phyloP scores from a whole-genome alignment of 2,888 invertebrate genomes.

The Strigamia transsilvanica region DNA sequence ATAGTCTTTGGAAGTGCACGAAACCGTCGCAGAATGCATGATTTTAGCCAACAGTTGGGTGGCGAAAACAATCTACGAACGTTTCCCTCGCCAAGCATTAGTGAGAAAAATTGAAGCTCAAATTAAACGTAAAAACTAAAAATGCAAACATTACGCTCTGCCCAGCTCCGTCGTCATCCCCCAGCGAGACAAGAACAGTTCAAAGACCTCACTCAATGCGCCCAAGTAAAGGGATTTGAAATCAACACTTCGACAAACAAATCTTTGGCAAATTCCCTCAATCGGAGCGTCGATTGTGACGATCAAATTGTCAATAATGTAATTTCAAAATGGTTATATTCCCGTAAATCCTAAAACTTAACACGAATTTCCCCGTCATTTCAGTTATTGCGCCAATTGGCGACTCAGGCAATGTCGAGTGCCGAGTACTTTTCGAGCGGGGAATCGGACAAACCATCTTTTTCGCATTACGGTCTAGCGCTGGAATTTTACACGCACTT shows the following conservation, averaged over 20 bases:
- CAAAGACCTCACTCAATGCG: conserved; percentile 61
- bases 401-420: conserved; percentile 64
- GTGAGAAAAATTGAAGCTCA: conserved; percentile 54
- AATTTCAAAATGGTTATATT: no score
- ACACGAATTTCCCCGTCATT: conserved; percentile 37
- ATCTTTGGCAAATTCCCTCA: conserved; percentile 62
- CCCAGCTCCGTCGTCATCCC: conserved; percentile 63
- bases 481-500: conserved; percentile 66
- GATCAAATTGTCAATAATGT: conserved; percentile 63
- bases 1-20: conserved; percentile 63
- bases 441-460: conserved; percentile 59
- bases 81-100: conserved; percentile 61
- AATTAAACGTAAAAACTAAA: background rate
- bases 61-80: conserved; percentile 61
- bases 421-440: conserved; percentile 63
- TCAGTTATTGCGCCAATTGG: conserved; percentile 62
- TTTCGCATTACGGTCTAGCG: conserved; percentile 63
- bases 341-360: background rate
- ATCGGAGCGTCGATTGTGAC: conserved; percentile 61
- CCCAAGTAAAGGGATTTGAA: conserved; percentile 60
- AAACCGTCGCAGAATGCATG: conserved; percentile 64
- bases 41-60: conserved; percentile 65
- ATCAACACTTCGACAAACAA: conserved; percentile 62
- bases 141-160: background rate
- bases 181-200: conserved; percentile 63